Evolutionary conservation across 2,888 invertebrate species (phyloP), one percentile per base, ranked within the genome.

Genomic region (Dasypolia templi): DNA sequence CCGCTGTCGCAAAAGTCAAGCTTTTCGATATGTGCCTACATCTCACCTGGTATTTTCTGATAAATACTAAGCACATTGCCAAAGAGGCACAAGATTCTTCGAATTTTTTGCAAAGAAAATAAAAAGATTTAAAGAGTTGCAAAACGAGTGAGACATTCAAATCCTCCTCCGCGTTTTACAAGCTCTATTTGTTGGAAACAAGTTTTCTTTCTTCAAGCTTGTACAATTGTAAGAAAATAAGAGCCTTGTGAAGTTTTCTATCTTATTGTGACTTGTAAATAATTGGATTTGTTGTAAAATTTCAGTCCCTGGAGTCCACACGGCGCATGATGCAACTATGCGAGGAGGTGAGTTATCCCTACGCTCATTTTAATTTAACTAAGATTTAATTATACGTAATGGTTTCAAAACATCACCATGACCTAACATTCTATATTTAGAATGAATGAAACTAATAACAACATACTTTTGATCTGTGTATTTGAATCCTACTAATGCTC

Each of bases 241-340:
- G 39, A 39, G 55, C 14, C 9, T 79, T 19, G 19, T 56, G 12
- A 55, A 76, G 39, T 84, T 72, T 71, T 51, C 61, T 39, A 44
- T 61, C 17, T 53, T 46, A 51, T 44, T 67, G 26, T 1, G 39
- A 59, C 29, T 61, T 73, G 58, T 73, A 56, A 77, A 77, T 76
- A 80, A 82, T 83, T 42, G 22, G n/a, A 64, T 65, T 76, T 72
- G 58, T 82, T 82, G 59, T 73, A 81, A 61, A 11, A 92, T 98
- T 98, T 93, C 97, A 98, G 99, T 99, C 99, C 68, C 94, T 99
- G 97, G 98, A 99, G 94, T 98, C 98, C 91, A 99, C 99, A 84
- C 97, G 99, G 92, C 98, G 99, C 90, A 99, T 99, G 99, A 97
- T 99, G 97, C 97, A 97, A 88, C 97, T 99, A 96, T 99, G 99